Evolutionary conservation across 1,140 invertebrate species (phyloP).

Genomic region (Chrysomallon squamiferum): DNA sequence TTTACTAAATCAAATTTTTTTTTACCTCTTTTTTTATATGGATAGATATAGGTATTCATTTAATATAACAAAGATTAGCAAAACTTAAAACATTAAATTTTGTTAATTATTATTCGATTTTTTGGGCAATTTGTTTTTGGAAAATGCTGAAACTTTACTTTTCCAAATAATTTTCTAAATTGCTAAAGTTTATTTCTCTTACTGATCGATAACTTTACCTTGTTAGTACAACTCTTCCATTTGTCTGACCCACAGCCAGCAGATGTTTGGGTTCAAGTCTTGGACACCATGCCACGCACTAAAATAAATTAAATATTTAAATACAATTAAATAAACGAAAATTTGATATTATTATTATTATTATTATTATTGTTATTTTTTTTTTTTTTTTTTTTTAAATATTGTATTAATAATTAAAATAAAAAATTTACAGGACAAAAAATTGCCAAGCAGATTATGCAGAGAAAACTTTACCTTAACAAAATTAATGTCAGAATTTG

Average conservation of each 20-base stretch:
- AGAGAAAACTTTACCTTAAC: slow-evolving; percentile 25
- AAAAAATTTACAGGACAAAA: neutral
- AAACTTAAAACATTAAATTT: too few relatives aligned
- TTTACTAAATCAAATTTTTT: too few relatives aligned
- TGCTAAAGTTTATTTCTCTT: too few relatives aligned
- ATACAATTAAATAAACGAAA: neutral
- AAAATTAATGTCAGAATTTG: slow-evolving; percentile 18
- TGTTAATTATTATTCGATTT: too few relatives aligned
- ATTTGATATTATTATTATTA: neutral
- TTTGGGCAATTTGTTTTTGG: too few relatives aligned
- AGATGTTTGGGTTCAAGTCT: slow-evolving; percentile 74
- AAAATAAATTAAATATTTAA: slow-evolving; percentile 32
- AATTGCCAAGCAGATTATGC: too few relatives aligned
- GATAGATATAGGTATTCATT: too few relatives aligned
- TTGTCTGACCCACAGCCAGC: slow-evolving; percentile 83
- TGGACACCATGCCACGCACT: slow-evolving; percentile 82
- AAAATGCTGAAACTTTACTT: too few relatives aligned
- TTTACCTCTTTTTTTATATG: too few relatives aligned
- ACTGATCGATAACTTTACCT: slow-evolving; percentile 62
- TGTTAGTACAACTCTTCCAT: slow-evolving; percentile 82
- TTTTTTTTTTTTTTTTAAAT: neutral
- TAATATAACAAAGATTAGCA: too few relatives aligned
- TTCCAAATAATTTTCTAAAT: too few relatives aligned
- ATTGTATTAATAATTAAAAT: neutral
- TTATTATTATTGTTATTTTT: too few relatives aligned